Base-by-base conservation (phyloP, 1,140 invertebrate genomes). In the Thaumetopoea pityocampa region DNA sequence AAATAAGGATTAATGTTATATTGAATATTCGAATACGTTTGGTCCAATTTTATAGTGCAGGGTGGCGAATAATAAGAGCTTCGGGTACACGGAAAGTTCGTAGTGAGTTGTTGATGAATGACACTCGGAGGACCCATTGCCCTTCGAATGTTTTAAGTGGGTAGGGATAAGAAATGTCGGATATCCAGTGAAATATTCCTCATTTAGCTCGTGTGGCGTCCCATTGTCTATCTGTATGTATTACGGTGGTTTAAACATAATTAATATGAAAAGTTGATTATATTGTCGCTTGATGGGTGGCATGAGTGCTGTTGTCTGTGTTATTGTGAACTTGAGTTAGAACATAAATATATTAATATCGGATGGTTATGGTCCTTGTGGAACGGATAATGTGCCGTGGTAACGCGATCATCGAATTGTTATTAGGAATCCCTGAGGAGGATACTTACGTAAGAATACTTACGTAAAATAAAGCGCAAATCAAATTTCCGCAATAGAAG, bases 71-170 rank as follows among this genome's bases (percentile, higher is more conserved):
- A 80, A 80, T 83, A 83, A 80, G 73, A 76, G 77, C 66, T 71
- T 72, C 68, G 65, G 66, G 73, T 80, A 77, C 70, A 79, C 79
- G 68, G 62, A 73, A 80, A 83, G 74, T 80, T 81, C 48, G 76
- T 45, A 62, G 61, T 62, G 62, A 80, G 68, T 77, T 69, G 66
- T 79, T 84, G 80, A 84, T 84, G 80, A 80, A 84, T 81, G 80
- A 84, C 80, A 84, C 80, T 84, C 80, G 16, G 58, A 58, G 79
- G 79, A 60, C 68, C 79, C 77, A 83, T 83, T 79, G 77, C 79
- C 79, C 79, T 83, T 83, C 76, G 74, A 74, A 76, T 69, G 79
- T 79, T 83, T 83, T 77, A 83, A 80, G 68, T 72, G 74, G 74
- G 67, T 74, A 66, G 62, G 66, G 79, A 83, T 81, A 84, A 84